phyloP scores from a whole-genome alignment of 2,113 vertebrate species.

The Phyllostomus discolor region DNA sequence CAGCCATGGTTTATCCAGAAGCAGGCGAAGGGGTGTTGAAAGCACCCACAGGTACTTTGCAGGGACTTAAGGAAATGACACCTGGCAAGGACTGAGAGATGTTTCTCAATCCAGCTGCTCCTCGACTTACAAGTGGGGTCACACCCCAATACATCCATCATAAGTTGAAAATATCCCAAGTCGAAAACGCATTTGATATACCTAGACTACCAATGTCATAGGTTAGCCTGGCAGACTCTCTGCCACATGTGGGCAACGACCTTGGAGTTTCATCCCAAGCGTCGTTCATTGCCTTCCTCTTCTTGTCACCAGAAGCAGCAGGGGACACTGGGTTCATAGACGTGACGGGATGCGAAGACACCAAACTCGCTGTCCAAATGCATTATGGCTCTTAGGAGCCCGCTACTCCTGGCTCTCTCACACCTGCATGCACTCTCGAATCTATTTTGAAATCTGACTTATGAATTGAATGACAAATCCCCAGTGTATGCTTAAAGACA shows the following conservation, averaged over 20 bases:
- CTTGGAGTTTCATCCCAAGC: not conserved
- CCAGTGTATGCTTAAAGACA: not conserved
- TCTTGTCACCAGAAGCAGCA: not conserved
- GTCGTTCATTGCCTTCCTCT: not conserved
- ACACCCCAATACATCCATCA: not conserved
- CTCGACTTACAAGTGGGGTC: not conserved
- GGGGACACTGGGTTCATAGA: not conserved
- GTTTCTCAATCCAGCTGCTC: not conserved
- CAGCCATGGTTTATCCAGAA: conserved; percentile 44
- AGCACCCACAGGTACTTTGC: not conserved
- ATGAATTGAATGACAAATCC: not conserved
- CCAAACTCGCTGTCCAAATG: not conserved
- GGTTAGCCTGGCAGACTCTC: not conserved
- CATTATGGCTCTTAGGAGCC: not conserved
- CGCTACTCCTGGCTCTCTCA: not conserved
- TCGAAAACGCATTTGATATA: not conserved
- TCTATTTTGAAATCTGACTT: not conserved
- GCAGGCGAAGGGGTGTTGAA: not conserved
- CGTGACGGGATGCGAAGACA: no score
- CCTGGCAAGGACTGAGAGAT: not conserved
- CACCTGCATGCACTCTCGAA: not conserved
- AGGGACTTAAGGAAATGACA: not conserved
- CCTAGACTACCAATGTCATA: no score
- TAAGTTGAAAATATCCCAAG: not conserved
- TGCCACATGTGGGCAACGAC: not conserved